Evolutionary conservation across 2,113 vertebrate species (phyloP).

Genomic region (Campylomormyrus numenius): DNA sequence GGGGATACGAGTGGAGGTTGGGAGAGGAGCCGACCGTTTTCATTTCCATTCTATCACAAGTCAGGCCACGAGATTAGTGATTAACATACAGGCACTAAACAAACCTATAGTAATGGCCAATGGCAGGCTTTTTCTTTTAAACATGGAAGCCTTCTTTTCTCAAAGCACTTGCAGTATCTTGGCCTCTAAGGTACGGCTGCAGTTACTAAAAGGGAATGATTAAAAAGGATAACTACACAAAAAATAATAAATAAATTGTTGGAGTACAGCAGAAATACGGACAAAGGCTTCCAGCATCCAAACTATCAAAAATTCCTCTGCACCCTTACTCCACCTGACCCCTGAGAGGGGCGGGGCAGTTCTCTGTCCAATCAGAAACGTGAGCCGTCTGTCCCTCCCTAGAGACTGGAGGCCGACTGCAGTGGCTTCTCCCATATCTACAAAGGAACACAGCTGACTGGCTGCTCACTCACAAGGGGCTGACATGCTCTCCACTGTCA

Average conservation of each 20-base stretch:
- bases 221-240: neutral
- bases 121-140: neutral
- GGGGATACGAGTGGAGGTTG: neutral
- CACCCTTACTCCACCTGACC: neutral
- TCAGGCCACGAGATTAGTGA: neutral
- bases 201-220: neutral
- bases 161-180: neutral
- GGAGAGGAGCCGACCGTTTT: neutral
- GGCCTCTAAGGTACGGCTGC: neutral
- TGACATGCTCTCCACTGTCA: neutral
- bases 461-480: neutral
- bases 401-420: neutral
- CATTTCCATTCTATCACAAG: neutral
- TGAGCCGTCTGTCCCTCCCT: neutral
- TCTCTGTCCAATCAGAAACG: neutral
- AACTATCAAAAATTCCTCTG: neutral
- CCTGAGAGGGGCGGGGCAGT: neutral
- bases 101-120: neutral
- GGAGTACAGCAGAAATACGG: neutral
- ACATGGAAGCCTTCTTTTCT: neutral
- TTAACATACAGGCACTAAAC: neutral
- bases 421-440: neutral
- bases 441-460: neutral
- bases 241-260: neutral
- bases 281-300: neutral